Percentiles rank a stretch among this genome's conserved stretches.
Conservation (phyloP, 2,888 invertebrate genomes). For the Melipona beecheii region DNA sequence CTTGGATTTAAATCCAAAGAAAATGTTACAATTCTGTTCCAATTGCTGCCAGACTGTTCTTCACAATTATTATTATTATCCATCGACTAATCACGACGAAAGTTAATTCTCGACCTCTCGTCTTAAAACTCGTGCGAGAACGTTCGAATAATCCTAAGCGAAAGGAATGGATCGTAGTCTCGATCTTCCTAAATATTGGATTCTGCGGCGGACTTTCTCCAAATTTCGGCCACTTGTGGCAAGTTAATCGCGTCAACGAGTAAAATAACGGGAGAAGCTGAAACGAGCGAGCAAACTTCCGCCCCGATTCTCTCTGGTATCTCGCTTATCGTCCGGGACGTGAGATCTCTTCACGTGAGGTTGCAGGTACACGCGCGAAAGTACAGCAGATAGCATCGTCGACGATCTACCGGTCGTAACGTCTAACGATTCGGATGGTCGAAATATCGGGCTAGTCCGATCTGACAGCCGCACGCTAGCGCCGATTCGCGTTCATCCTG, state of each 20-base stretch:
- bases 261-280: constrained; percentile 7
- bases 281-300: constrained; percentile 10
- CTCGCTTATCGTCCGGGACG: constrained; percentile 22
- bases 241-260: constrained; percentile 11
- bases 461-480: constrained; percentile 14
- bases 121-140: too few species aligned
- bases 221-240: not conserved
- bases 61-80: too few species aligned
- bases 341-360: constrained; percentile 18
- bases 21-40: too few species aligned
- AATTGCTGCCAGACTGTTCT: too few species aligned
- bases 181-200: not conserved
- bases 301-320: constrained; percentile 5
- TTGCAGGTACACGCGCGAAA: constrained; percentile 17
- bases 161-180: not conserved
- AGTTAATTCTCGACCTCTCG: too few species aligned
- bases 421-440: constrained; percentile 14
- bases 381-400: constrained; percentile 8
- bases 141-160: not conserved
- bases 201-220: not conserved
- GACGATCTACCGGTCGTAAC: constrained; percentile 29
- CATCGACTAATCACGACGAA: too few species aligned
- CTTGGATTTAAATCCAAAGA: too few species aligned
- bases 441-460: constrained; percentile 22
- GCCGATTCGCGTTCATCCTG: not conserved